These are phyloP conservation scores for Porites lutea DNA, from an alignment of 64 coral and sea anemone genomes.

Conservation along the genomic window DNA sequence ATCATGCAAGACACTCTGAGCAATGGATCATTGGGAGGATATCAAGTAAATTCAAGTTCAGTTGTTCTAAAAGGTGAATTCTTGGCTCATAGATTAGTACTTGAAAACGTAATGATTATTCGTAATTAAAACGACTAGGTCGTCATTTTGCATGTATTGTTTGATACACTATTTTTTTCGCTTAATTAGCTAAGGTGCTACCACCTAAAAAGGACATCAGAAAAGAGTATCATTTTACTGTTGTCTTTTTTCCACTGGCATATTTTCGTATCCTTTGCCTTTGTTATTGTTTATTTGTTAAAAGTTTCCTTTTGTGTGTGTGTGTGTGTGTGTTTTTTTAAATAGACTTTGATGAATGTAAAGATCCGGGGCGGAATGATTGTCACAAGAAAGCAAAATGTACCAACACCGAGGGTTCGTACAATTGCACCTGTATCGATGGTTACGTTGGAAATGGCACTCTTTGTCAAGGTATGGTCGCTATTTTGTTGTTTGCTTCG, in stretches of 20 bases:
- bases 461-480: constrained; percentile 25
- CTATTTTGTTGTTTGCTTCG: not conserved
- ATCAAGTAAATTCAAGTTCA: not conserved
- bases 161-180: too few relatives aligned
- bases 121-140: too few relatives aligned
- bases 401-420: constrained; percentile 46
- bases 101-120: too few relatives aligned
- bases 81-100: not conserved
- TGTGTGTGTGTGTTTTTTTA: too few relatives aligned
- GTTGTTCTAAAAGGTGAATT: not conserved
- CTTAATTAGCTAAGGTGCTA: too few relatives aligned
- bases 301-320: too few relatives aligned
- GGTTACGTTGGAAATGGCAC: constrained; percentile 36
- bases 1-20: not conserved
- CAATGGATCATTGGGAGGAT: not conserved
- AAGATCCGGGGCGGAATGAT: not conserved
- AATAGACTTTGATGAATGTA: constrained; percentile 56
- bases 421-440: constrained; percentile 22
- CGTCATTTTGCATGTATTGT: too few relatives aligned
- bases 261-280: too few relatives aligned
- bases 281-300: not conserved
- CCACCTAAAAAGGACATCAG: too few relatives aligned
- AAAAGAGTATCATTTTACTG: too few relatives aligned
- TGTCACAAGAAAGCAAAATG: constrained; percentile 41
- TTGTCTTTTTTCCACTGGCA: too few relatives aligned